These are phyloP conservation scores for Mustela erminea DNA, from an alignment of 2,797 vertebrate species.

Conservation along the genomic window DNA sequence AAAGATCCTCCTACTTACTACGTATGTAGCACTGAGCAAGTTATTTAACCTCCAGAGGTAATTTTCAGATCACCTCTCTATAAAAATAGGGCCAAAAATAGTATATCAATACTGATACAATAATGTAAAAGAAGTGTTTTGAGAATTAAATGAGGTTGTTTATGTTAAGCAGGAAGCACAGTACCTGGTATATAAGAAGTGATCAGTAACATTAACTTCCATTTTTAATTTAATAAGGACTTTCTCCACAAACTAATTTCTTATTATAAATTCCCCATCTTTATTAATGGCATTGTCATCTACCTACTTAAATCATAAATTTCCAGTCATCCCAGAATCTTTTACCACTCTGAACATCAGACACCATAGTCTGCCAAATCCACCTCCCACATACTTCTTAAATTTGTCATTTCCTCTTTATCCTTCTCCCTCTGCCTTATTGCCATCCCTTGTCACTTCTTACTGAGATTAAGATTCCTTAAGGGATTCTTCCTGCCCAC, in stretches of 20 bases:
- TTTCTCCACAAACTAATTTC: not conserved
- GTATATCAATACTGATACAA: not conserved
- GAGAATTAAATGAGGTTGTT: not conserved
- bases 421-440: constrained; percentile 51
- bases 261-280: not conserved
- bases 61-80: not conserved
- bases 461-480: constrained; percentile 60
- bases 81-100: not conserved
- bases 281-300: not conserved
- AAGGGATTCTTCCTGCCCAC: not conserved
- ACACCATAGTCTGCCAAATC: constrained; percentile 57
- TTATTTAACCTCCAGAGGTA: not conserved
- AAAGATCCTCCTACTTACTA: not conserved
- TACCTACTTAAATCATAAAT: constrained; percentile 56
- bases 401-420: constrained; percentile 70
- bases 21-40: not conserved
- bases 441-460: constrained; percentile 10
- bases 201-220: not conserved
- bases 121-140: not conserved
- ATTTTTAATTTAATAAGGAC: not conserved
- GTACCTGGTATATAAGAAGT: not conserved
- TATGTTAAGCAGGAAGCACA: not conserved
- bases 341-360: constrained; percentile 63
- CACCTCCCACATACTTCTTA: constrained; percentile 56
- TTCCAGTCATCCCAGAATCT: constrained; percentile 55